phyloP scores from a whole-genome alignment of 2,797 vertebrate genomes.

The Discoglossus pictus region DNA sequence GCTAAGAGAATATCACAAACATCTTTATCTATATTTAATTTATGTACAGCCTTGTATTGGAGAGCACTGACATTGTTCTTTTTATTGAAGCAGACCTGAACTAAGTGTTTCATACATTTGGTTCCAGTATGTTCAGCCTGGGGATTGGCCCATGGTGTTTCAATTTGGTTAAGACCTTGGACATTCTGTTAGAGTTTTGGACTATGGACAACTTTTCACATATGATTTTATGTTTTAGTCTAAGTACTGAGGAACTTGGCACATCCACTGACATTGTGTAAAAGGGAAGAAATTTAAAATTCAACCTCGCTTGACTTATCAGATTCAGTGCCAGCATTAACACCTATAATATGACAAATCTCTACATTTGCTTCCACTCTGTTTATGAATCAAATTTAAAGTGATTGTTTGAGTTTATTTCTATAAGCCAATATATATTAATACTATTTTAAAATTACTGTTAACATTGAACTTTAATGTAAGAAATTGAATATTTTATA shows the following conservation, averaged over 20 bases:
- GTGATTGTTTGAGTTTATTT: too few species aligned
- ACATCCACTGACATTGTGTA: background rate
- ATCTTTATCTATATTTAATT: too few species aligned
- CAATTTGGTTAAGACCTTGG: background rate
- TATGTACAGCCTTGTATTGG: too few species aligned
- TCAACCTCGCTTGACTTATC: constrained; percentile 1
- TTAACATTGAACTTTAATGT: too few species aligned
- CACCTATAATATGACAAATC: constrained; percentile 5
- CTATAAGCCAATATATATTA: too few species aligned
- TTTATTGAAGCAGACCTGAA: background rate
- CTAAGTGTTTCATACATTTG: background rate
- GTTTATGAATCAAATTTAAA: too few species aligned
- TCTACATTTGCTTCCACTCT: too few species aligned
- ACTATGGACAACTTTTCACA: background rate
- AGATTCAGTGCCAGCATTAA: background rate
- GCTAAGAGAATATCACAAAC: too few species aligned
- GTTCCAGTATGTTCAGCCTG: background rate
- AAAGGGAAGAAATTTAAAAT: background rate
- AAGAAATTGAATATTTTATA: too few species aligned
- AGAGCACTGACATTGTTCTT: background rate
- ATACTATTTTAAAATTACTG: too few species aligned
- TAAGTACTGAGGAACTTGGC: constrained; percentile 2
- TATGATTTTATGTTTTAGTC: background rate
- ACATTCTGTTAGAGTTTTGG: constrained; percentile 1
- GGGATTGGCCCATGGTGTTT: background rate